Evolutionary conservation across 1,140 invertebrate genomes (phyloP), one percentile per base, ranked within the genome.

Genomic region (Cydia pomonella): DNA sequence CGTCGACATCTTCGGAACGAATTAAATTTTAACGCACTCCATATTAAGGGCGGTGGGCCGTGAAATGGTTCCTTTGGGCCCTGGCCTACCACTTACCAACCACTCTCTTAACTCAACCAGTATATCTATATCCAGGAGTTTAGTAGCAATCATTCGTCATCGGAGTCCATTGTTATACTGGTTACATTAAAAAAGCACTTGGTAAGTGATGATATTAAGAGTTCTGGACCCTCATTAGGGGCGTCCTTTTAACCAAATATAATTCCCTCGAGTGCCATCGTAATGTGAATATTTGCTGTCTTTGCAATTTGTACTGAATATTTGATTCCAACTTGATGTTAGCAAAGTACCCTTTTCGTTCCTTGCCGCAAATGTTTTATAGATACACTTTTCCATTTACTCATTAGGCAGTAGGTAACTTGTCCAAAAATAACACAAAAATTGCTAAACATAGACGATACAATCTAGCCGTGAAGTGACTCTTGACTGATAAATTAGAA

Each of bases 181-280:
- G 53, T 23, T 10, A 23, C 4, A 12, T 7, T 23, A 59, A 18
- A 7, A n/a, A 50, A 18, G 7, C 16, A 21, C 1, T 23, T 23
- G 21, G 2, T 59, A 23, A 59, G 53, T 23, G 53, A 18, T 50
- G 47, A n/a, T 23, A 21, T 23, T 59, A 59, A 59, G 53, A 59
- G 64, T 21, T 21, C 29, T 33, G 64, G 64, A 33, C 64, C 64
- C 64, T 64, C 64, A 69, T 69, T 69, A 69, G 33, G 64, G 64
- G 64, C 10, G 64, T 69, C 64, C 64, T 69, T 69, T 69, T 69
- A 69, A 69, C 64, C 64, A 38, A 69, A 69, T 69, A 69, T 69
- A 69, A 69, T 69, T 69, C 64, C 64, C 64, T 27, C 13, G 64
- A 69, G 64, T 33, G 29, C 29, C 64, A 12, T 69, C 29, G 64